Evolutionary conservation across 2,797 vertebrate species (phyloP).

Genomic region (Melanotaenia nigrans): DNA sequence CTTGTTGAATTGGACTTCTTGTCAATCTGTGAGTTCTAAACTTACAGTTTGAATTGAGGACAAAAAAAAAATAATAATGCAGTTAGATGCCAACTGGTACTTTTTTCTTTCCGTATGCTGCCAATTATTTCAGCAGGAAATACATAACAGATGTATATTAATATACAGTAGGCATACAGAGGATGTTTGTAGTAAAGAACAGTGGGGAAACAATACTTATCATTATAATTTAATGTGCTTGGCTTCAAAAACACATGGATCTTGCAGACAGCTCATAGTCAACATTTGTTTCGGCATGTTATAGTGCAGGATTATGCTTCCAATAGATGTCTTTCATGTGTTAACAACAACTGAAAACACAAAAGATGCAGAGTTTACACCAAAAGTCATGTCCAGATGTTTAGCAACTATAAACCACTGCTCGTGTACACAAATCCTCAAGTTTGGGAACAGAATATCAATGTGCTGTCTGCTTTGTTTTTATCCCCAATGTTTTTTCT

Average conservation of each 20-base stretch:
- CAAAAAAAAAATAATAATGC: conserved; percentile 12
- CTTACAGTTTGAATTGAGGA: conserved; percentile 57
- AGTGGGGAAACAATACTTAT: conserved; percentile 51
- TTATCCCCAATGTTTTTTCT: conserved; percentile 71
- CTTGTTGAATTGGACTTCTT: conserved; percentile 60
- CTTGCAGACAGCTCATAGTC: conserved; percentile 30
- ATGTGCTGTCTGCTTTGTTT: conserved; percentile 70
- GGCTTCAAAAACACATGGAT: conserved; percentile 33
- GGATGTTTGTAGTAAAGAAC: conserved; percentile 58
- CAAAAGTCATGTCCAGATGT: conserved; percentile 58
- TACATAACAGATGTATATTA: conserved; percentile 59
- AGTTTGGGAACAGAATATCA: conserved; percentile 60
- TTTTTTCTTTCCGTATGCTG: conserved; percentile 38
- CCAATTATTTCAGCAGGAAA: conserved; percentile 54
- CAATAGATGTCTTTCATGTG: conserved; percentile 42
- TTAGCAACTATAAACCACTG: conserved; percentile 59
- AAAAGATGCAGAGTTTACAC: conserved; percentile 46
- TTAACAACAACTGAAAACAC: conserved; percentile 38
- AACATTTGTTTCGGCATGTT: conserved; percentile 38
- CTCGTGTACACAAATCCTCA: conserved; percentile 43
- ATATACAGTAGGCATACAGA: conserved; percentile 41
- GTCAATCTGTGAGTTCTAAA: conserved; percentile 54
- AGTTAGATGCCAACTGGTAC: conserved; percentile 3
- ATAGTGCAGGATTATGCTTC: conserved; percentile 26
- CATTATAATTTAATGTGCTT: conserved; percentile 42